These are phyloP conservation scores for Hyperoplus lanceolatus DNA, from an alignment of 2,797 vertebrate species.

Conservation along the genomic window DNA sequence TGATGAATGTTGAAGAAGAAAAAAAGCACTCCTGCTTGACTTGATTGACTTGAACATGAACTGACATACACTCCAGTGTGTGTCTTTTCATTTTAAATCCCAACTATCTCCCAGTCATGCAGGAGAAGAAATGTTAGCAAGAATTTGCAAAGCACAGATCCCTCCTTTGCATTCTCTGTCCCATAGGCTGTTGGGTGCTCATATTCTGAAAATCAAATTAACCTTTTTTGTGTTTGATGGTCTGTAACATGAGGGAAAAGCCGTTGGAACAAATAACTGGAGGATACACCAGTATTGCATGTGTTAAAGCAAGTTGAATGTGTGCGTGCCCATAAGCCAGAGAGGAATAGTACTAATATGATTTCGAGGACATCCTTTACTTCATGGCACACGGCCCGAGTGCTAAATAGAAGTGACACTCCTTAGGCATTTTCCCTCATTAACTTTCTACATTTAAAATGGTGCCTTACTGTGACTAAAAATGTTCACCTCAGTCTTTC, in stretches of 20 bases:
- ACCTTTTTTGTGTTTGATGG: slow-evolving; percentile 51
- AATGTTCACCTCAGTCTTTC: slow-evolving; percentile 54
- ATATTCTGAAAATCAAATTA: slow-evolving; percentile 56
- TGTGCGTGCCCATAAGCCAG: slow-evolving; percentile 54
- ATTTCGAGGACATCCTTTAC: slow-evolving; percentile 63
- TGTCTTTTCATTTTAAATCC: slow-evolving; percentile 63
- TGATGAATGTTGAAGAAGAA: slow-evolving; percentile 76
- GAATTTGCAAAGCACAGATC: slow-evolving; percentile 40
- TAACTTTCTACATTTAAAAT: slow-evolving; percentile 63
- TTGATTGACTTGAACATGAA: slow-evolving; percentile 73
- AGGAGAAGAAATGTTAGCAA: slow-evolving; percentile 64
- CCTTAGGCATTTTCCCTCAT: slow-evolving; percentile 65
- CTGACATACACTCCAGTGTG: slow-evolving; percentile 54
- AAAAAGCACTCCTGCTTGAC: slow-evolving; percentile 46
- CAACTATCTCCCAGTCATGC: slow-evolving; percentile 43
- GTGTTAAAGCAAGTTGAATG: slow-evolving; percentile 65
- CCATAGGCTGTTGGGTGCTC: slow-evolving; percentile 45
- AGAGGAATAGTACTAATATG: slow-evolving; percentile 60
- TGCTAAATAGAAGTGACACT: slow-evolving; percentile 66
- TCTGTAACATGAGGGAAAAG: slow-evolving; percentile 45
- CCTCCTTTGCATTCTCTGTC: slow-evolving; percentile 33
- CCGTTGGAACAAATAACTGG: slow-evolving; percentile 55
- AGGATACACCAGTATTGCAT: slow-evolving; percentile 43
- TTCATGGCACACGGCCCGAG: slow-evolving; percentile 46
- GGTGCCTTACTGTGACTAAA: slow-evolving; percentile 41